These are phyloP conservation scores for Lasioglossum malachurum DNA, from an alignment of 2,888 invertebrate species.

Conservation along the genomic window DNA sequence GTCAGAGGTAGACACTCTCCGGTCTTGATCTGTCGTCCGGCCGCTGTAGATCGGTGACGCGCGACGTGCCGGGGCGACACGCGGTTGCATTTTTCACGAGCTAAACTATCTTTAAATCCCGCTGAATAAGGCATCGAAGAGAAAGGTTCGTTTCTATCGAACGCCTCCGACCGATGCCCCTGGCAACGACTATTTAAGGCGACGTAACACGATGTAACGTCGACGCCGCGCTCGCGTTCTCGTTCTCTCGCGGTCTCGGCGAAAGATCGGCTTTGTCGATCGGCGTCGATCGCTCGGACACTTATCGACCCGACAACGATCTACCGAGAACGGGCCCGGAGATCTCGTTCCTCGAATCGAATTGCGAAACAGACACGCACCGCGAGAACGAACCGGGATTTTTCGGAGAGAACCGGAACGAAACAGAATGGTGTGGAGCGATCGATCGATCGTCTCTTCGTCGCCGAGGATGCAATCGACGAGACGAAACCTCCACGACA, in stretches of 20 bases:
- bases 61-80: slow-evolving; percentile 26
- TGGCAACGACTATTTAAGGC: slow-evolving; percentile 68
- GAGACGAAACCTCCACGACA: background rate
- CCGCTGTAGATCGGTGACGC: slow-evolving; percentile 14
- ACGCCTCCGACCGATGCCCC: slow-evolving; percentile 61
- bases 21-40: slow-evolving; percentile 18
- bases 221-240: background rate
- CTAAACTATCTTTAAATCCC: slow-evolving; percentile 70
- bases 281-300: background rate
- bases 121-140: slow-evolving; percentile 63
- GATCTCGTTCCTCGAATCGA: background rate
- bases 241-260: background rate
- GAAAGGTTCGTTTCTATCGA: slow-evolving; percentile 62
- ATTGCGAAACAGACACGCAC: background rate
- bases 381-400: background rate
- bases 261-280: background rate
- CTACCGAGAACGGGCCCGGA: background rate
- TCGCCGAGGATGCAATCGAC: background rate
- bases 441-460: background rate
- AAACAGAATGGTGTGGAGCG: background rate
- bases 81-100: slow-evolving; percentile 62
- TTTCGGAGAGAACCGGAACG: background rate
- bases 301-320: background rate
- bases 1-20: slow-evolving; percentile 69
- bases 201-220: background rate